These are phyloP conservation scores for Philotrypesis tridentata DNA, from an alignment of 1,140 invertebrate species.

Conservation along the genomic window DNA sequence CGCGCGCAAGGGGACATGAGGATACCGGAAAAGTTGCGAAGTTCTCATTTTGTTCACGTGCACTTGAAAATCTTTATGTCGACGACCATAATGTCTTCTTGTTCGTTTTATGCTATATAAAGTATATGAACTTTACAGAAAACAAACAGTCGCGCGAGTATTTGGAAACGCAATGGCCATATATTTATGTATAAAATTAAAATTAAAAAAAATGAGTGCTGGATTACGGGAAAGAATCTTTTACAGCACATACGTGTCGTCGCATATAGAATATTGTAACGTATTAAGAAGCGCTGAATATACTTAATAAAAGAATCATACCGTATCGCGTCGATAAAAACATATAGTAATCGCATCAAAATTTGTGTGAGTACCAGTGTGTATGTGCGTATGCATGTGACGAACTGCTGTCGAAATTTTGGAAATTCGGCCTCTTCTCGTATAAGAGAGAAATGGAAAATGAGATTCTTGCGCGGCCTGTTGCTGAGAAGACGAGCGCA, in stretches of 20 bases:
- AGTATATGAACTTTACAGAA: background rate
- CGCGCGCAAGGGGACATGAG: background rate
- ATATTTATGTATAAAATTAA: conserved; percentile 55
- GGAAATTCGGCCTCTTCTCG: background rate
- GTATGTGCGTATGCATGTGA: background rate
- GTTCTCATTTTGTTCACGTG: background rate
- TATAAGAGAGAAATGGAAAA: background rate
- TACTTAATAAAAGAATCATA: background rate
- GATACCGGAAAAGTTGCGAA: background rate
- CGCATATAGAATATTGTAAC: background rate
- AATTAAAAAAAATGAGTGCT: conserved; percentile 46
- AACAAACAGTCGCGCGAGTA: background rate
- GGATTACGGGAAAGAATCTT: background rate
- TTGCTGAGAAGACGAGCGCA: background rate
- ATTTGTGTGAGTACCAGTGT: background rate
- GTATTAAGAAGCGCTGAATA: background rate
- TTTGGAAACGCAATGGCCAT: conserved; percentile 53
- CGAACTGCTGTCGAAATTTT: background rate
- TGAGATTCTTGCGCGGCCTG: background rate
- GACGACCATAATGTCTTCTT: background rate
- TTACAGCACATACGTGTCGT: background rate
- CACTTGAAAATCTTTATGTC: background rate
- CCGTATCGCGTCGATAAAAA: conserved; percentile 14
- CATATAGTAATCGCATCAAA: background rate
- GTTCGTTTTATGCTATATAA: too few species aligned